A percentile compares a stretch with the other conserved stretches of the same genome.
Evolutionary conservation across 1,140 invertebrate genomes (phyloP).

Genomic region (Wiebesia pumilae): DNA sequence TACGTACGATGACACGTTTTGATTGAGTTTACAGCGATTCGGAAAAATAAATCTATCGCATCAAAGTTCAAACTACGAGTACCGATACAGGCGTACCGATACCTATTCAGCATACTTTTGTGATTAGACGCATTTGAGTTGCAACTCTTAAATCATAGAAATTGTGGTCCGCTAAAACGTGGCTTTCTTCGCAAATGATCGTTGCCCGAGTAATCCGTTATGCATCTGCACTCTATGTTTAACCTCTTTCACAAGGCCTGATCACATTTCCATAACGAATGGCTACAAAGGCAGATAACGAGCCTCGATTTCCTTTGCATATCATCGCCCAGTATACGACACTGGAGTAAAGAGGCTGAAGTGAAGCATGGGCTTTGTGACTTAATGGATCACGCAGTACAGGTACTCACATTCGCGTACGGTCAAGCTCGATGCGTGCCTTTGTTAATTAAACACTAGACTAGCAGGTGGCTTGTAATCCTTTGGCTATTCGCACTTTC

Average conservation of each 20-base stretch:
- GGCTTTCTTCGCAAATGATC: neutral
- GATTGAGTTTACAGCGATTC: slow-evolving; percentile 3
- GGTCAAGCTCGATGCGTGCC: neutral
- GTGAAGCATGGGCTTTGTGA: neutral
- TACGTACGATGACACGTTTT: neutral
- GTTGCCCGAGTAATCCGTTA: neutral
- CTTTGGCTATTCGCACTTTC: neutral
- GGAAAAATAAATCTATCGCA: slow-evolving; percentile 26
- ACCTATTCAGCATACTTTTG: neutral
- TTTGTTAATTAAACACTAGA: slow-evolving; percentile 10
- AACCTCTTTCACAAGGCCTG: too few species aligned
- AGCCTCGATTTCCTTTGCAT: too few species aligned
- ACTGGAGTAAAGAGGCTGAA: neutral
- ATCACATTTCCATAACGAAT: too few species aligned
- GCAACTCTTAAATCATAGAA: neutral
- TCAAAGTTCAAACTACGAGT: neutral
- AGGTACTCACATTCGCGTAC: neutral
- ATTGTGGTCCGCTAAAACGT: neutral
- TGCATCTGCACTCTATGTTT: too few species aligned
- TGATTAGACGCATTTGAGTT: neutral
- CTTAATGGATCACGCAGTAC: neutral
- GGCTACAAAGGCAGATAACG: too few species aligned
- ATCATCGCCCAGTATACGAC: neutral
- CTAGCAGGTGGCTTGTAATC: neutral
- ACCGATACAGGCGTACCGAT: neutral